Base-by-base conservation (phyloP, 2,113 vertebrate species). In the Hylia prasina region DNA sequence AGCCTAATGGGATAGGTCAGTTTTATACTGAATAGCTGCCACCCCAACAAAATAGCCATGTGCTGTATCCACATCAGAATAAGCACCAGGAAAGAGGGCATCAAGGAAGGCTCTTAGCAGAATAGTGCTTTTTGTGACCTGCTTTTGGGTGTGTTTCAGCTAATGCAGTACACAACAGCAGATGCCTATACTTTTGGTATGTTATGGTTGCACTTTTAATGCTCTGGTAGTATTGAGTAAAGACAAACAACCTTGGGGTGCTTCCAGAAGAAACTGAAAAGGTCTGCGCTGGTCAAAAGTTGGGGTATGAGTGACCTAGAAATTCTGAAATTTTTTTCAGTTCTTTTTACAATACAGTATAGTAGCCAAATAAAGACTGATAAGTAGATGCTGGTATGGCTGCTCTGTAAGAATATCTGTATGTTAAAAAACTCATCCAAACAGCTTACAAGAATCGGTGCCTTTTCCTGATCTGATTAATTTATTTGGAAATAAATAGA, bases 41-140 rank as follows among this genome's bases (percentile, higher is more conserved):
- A 25, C 11, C 40, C 8, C 30, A 48, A 12, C 13, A 94, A 21
- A 48, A 75, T 6, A 50, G 40, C 19, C 1, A 0, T 48, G 10
- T 45, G 5, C 6, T 65, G 6, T 58, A 1, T 86, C 7, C 2
- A 5, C 3, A 10, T 50, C 1, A 7, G 70, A 68, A 35, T 9
- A 79, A 66, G 45, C 16, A 7, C 11, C 7, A 22, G n/a, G 31
- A 68, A 51, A 17, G 22, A 60, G 25, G 10, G 10, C 48, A 44
- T 51, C 7, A 7, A 30, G 37, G 44, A 57, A 25, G 28, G 23
- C 48, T 72, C 8, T 66, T 85, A 70, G 33, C 51, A 87, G 64
- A 84, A 39, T 3, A 20, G 21, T 71, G 17, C 5, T 93, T 64
- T 68, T 44, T 44, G 7, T 84, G 39, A 54, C n/a, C 35, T 82